Evolutionary conservation across 37 sponge, comb jelly and placozoan genomes (phyloP), one percentile per base, ranked within the genome.

Genomic region (Aphrocallistes beatrix): DNA sequence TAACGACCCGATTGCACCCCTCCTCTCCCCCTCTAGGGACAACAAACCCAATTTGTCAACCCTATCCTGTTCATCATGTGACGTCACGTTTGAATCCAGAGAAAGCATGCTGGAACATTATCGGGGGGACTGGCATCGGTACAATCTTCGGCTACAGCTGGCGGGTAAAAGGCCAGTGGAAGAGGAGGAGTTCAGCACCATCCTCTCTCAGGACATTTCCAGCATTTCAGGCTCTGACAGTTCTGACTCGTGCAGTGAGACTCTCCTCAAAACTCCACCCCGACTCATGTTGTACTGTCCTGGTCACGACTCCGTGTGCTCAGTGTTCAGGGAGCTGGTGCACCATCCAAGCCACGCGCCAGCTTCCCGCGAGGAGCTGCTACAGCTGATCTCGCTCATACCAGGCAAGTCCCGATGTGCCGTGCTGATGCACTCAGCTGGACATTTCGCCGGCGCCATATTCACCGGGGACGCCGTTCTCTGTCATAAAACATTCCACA

Each of bases 391-490:
- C 75, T 60, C 75, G 1, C 75, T 60, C 75, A 30, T 60, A 30
- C 21, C 75, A 6, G 75, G n/a, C 28, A 60, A 28, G n/a, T 32
- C 75, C 10, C 75, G 75, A 25, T 8, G 10, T 60, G 75, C 75
- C 0, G 48, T 94, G 82, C 90, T 94, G 36, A 91, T 94, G 93
- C 87, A 75, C 36, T 84, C 91, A 60, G 95, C 90, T 36, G 95
- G 95, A 1, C 97, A 97, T 84, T 97, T 94, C 84, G 97, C 97
- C 38, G 97, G 94, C 39, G 97, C 94, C 37, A 91, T 97, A 1
- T 97, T 94, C 87, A 90, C 81, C 85, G 91, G 92, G 94, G 91
- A 50, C 51, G 85, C 50, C 36, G 19, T 37, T 51, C 0, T 36
- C 3, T 36, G 38, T 51, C 97, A 97, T 86, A 97, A 97, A 90